Evolutionary conservation across 1,140 invertebrate species (phyloP).

Genomic region (Harpegnathos saltator): DNA sequence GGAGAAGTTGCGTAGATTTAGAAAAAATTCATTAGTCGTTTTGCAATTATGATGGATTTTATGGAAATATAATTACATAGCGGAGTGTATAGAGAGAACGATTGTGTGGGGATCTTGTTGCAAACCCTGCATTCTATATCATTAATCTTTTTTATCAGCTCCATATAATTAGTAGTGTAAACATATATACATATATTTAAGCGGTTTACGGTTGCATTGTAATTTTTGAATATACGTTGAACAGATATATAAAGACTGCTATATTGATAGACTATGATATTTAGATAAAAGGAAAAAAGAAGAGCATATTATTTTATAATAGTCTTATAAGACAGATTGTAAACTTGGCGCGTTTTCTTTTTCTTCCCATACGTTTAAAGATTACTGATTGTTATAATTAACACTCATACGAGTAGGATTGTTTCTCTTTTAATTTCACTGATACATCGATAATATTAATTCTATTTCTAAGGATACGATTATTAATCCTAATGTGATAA

Average conservation of each 20-base stretch:
- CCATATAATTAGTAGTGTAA: conserved; percentile 32
- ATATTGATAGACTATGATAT: conserved; percentile 18
- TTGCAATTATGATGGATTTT: conserved; percentile 37
- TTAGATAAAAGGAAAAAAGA: background rate
- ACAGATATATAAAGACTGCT: conserved; percentile 4
- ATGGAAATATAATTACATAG: conserved; percentile 37
- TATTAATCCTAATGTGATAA: too few relatives aligned
- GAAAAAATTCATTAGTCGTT: conserved; percentile 32
- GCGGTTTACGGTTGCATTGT: conserved; percentile 20
- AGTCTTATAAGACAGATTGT: background rate
- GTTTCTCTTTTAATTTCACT: conserved; percentile 11
- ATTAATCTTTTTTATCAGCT: conserved; percentile 47
- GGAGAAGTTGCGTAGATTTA: conserved; percentile 13
- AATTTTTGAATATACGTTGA: conserved; percentile 52
- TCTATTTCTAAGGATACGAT: background rate
- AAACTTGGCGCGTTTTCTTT: background rate
- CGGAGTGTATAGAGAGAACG: conserved; percentile 8
- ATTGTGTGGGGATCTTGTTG: background rate
- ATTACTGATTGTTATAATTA: conserved; percentile 24
- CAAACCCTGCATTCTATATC: conserved; percentile 23
- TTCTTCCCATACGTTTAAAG: background rate
- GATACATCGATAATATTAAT: background rate
- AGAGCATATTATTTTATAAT: conserved; percentile 16
- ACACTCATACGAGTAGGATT: background rate
- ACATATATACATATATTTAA: background rate